These are phyloP conservation scores for Apotomis betuletana DNA, from an alignment of 2,888 invertebrate genomes.

Conservation along the genomic window DNA sequence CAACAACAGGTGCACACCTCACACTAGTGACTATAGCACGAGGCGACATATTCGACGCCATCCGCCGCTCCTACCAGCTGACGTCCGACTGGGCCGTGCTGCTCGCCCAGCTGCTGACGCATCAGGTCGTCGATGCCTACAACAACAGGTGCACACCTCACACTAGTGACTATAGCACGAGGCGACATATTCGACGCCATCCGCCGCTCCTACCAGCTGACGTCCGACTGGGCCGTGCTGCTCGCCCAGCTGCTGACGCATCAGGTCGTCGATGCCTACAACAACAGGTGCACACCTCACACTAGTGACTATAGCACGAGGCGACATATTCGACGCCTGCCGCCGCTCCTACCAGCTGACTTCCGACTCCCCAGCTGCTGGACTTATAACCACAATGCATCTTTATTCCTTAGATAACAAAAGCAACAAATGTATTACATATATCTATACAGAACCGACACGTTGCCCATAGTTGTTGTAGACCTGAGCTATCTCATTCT, in stretches of 20 bases:
- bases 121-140: conserved; percentile 95
- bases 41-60: conserved; percentile 99
- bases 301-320: conserved; percentile 58
- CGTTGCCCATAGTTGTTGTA: too few relatives aligned
- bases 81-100: conserved; percentile 98
- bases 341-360: conserved; percentile 95
- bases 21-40: too few relatives aligned
- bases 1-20: conserved; percentile 88
- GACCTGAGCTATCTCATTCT: too few relatives aligned
- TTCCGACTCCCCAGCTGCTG: conserved; percentile 96
- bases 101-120: conserved; percentile 95
- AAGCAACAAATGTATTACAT: too few relatives aligned
- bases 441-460: too few relatives aligned
- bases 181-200: conserved; percentile 99
- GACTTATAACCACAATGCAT: too few relatives aligned
- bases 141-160: conserved; percentile 88
- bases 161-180: too few relatives aligned
- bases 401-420: too few relatives aligned
- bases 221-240: conserved; percentile 97
- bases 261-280: conserved; percentile 95
- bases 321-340: conserved; percentile 99
- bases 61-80: conserved; percentile 94
- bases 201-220: conserved; percentile 93
- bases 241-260: conserved; percentile 96
- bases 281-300: conserved; percentile 86